Evolutionary conservation across 2,888 invertebrate species (phyloP), one percentile per base, ranked within the genome.

Genomic region (Eudasyphora cyanicolor): DNA sequence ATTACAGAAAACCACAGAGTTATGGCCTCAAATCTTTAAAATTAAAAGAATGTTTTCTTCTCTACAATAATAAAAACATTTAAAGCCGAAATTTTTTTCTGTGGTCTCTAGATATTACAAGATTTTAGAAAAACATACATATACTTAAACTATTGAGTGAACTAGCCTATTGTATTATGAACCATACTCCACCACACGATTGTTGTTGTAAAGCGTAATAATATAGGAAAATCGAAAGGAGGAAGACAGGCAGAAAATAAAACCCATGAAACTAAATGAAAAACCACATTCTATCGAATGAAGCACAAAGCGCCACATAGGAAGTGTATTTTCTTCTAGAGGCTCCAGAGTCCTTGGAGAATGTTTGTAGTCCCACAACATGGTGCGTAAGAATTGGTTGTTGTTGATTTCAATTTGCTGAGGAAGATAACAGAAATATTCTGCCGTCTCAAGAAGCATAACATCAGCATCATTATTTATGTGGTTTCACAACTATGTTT

Each of bases 401-500:
- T n/a, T 45, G 32, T 32, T 4, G 32, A 32, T 32, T 17, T 49
- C n/a, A 8, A 17, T 17, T 45, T 45, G 19, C 51, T 21, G 24
- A 27, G 24, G 12, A 57, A 14, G 27, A 24, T 57, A 57, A 57
- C 57, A 57, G n/a, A n/a, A n/a, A 27, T 24, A 57, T 27, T 27
- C 27, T 4, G 24, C 14, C 24, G 27, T n/a, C n/a, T n/a, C n/a
- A n/a, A n/a, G n/a, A 45, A 14, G n/a, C 45, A 45, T 1, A 45
- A 45, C 45, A 45, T n/a, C 45, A 57, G 3, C 57, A 57, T 24
- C 57, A 24, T 27, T 57, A 57, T 57, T 57, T 57, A 27, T 57
- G 8, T 57, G 57, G 27, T 24, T 57, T 57, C 27, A 27, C 57
- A 57, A 57, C 14, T 57, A 57, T 27, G 24, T 57, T 24, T 45